Conservation (phyloP, 1,140 invertebrate genomes). For the Musca vetustissima region DNA sequence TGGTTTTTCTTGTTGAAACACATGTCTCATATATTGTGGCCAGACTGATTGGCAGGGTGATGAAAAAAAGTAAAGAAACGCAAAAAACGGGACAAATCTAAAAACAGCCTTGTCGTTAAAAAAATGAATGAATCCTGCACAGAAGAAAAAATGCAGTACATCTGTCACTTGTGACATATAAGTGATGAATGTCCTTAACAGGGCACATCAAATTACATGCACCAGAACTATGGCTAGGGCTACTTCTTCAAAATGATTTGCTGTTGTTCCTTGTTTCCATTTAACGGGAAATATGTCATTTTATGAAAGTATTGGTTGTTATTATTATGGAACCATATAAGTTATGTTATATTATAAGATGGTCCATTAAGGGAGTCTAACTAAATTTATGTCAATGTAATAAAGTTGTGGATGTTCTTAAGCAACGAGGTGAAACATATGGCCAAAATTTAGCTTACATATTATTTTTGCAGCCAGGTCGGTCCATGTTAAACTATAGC, state of each 20-base stretch:
- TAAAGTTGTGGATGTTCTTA: no score
- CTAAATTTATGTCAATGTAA: no score
- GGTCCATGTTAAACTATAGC: no score
- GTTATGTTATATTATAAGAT: no score
- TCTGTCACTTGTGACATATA: constrained; percentile 17
- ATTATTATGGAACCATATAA: no score
- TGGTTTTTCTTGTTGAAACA: constrained; percentile 7
- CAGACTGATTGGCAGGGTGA: constrained; percentile 6
- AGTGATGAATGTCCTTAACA: constrained; percentile 19
- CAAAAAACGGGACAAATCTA: neutral
- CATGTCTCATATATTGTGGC: constrained; percentile 21
- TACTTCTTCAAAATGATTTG: neutral
- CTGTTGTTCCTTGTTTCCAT: neutral
- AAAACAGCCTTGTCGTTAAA: no score
- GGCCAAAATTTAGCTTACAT: no score
- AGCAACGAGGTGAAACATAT: no score
- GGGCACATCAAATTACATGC: constrained; percentile 9
- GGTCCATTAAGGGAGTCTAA: no score
- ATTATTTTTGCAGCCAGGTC: no score
- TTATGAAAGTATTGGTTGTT: no score
- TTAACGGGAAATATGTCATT: neutral
- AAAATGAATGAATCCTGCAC: no score
- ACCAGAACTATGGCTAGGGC: neutral
- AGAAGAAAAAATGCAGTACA: neutral
- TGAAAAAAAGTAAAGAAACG: neutral